Evolutionary conservation across 2,888 invertebrate genomes (phyloP), one percentile per base, ranked within the genome.

Genomic region (Drosophila falleni): DNA sequence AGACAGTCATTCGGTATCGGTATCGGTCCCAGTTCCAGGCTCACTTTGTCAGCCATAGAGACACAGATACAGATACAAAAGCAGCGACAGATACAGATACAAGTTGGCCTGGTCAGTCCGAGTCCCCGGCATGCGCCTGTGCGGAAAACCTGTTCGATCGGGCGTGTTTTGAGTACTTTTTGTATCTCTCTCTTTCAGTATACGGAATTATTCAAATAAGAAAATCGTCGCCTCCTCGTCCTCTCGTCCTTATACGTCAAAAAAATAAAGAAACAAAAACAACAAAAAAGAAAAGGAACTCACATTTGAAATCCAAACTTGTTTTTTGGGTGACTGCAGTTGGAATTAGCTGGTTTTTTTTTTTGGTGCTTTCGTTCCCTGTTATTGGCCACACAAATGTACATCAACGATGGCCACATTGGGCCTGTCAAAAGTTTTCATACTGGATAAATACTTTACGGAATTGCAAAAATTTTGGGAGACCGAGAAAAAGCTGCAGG

Each of bases 381-480:
- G 74, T 44, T 58, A 49, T 58, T 29, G 76, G 76, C 78, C 84
- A 91, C 82, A 91, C 91, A 89, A 91, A 91, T 92, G 92, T 91
- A 78, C 81, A 87, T 90, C 82, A 91, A 92, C 90, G 87, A 98
- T 98, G 98, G 97, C 98, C 95, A 97, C 97, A 93, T 95, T 98
- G 94, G 98, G 98, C 94, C 96, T 98, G 91, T 97, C 97, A 93
- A 98, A 98, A 95, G 98, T 98, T 93, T 98, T 98, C 95, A 98
- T 98, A 93, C 95, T 98, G 95, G 98, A 98, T 96, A 98, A 98
- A 94, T 98, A 98, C 94, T 98, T 98, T 94, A 97, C 97, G 86
- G 98, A 98, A 94, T 95, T 98, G 93, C 97, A 97, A 93, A 98
- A 98, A 94, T 97, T 98, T 94, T 97, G 98, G 97, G 97, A 98